A percentile compares a stretch with the other conserved stretches of the same genome.
Evolutionary conservation across 2,888 invertebrate genomes (phyloP).

Genomic region (Vesta saturnalis): DNA sequence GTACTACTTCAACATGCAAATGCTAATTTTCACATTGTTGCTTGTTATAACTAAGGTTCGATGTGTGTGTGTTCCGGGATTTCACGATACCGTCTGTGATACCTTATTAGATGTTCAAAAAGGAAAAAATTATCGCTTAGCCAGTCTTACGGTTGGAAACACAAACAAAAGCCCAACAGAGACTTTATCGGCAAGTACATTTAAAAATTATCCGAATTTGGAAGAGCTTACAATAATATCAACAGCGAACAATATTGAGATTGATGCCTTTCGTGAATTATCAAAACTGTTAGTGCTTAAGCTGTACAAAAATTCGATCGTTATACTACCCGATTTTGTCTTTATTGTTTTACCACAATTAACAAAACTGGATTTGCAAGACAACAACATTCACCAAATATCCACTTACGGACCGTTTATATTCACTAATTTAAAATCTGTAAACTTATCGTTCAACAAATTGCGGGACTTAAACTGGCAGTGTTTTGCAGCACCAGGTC

Average conservation of each 20-base stretch:
- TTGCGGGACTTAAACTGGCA: constrained; percentile 2
- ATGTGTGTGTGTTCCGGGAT: not conserved
- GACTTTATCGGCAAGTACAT: not conserved
- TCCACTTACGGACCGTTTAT: not conserved
- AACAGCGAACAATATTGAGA: not conserved
- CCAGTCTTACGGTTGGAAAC: not conserved
- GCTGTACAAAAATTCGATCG: constrained; percentile 14
- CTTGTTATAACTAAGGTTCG: not conserved
- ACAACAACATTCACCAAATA: constrained; percentile 14
- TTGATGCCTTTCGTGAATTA: not conserved
- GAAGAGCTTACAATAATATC: constrained; percentile 14
- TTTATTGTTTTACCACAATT: constrained; percentile 11
- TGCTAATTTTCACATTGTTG: not conserved
- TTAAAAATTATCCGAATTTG: constrained; percentile 10
- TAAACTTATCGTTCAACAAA: constrained; percentile 14
- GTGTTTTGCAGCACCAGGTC: constrained; percentile 7
- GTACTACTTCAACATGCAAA: not conserved
- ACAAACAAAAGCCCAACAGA: not conserved
- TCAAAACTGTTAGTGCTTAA: constrained; percentile 9
- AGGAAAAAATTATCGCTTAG: not conserved
- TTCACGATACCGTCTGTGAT: not conserved
- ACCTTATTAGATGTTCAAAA: not conserved
- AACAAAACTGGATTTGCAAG: constrained; percentile 8
- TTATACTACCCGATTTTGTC: not conserved
- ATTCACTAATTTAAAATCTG: constrained; percentile 6